phyloP scores from a whole-genome alignment of 1,140 invertebrate genomes.

The Branchinecta lynchi region DNA sequence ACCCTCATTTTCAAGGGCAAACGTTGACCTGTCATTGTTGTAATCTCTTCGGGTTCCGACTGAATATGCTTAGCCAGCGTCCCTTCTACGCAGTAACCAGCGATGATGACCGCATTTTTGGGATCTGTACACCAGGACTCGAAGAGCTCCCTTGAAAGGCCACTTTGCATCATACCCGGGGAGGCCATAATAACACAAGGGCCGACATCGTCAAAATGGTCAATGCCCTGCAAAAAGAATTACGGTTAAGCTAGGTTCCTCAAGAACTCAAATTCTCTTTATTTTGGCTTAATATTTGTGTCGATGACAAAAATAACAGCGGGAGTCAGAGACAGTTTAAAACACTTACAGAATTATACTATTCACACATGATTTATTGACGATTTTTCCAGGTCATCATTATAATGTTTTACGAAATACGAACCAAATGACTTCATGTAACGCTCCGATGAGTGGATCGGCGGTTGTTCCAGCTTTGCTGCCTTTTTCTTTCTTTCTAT shows the following conservation, averaged over 20 bases:
- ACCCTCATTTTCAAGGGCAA: constrained; percentile 92
- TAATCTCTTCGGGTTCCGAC: constrained; percentile 95
- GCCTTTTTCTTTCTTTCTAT: too few species aligned
- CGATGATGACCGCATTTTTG: constrained; percentile 96
- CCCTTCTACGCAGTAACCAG: constrained; percentile 98
- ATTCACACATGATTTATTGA: too few species aligned
- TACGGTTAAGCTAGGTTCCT: constrained; percentile 11
- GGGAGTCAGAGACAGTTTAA: too few species aligned
- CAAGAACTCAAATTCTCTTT: too few species aligned
- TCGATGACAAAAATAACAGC: too few species aligned
- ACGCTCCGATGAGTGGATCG: too few species aligned
- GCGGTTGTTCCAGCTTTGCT: too few species aligned
- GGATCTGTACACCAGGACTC: constrained; percentile 97
- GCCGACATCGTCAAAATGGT: constrained; percentile 98
- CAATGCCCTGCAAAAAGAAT: constrained; percentile 59
- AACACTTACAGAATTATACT: too few species aligned
- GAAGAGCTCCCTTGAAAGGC: constrained; percentile 90
- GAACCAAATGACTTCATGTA: too few species aligned
- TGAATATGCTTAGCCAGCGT: constrained; percentile 93
- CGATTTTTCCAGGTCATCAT: too few species aligned
- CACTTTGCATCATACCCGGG: constrained; percentile 99
- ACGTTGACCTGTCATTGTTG: constrained; percentile 86
- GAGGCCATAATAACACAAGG: constrained; percentile 98
- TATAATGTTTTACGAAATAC: too few species aligned
- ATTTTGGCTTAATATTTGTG: too few species aligned